These are phyloP conservation scores for Alligator sinensis DNA, from an alignment of 2,113 vertebrate species.

Conservation along the genomic window DNA sequence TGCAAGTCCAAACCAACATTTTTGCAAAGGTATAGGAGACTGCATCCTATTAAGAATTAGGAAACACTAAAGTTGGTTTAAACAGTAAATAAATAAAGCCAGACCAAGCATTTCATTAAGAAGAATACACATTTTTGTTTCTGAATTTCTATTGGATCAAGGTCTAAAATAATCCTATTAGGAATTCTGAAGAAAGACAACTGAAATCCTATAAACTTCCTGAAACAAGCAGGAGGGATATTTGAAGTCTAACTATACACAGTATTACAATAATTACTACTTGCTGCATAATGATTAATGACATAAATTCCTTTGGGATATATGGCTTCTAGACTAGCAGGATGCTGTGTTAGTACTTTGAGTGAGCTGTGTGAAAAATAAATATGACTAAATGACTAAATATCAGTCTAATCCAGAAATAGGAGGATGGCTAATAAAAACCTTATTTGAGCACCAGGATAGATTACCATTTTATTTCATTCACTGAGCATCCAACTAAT, in stretches of 20 bases:
- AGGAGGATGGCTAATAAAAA: slow-evolving; percentile 25
- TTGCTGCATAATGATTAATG: slow-evolving; percentile 6
- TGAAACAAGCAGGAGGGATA: neutral
- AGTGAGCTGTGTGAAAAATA: neutral
- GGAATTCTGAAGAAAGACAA: neutral
- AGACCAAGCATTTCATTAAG: slow-evolving; percentile 28
- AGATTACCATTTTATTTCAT: slow-evolving; percentile 17
- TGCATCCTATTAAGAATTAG: slow-evolving; percentile 31
- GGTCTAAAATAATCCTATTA: neutral
- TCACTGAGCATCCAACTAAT: slow-evolving; percentile 23
- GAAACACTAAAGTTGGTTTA: neutral
- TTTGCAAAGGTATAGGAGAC: slow-evolving; percentile 41
- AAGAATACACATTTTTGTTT: slow-evolving; percentile 50
- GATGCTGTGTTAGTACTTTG: neutral
- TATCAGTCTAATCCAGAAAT: neutral
- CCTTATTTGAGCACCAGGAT: neutral
- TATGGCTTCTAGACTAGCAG: neutral
- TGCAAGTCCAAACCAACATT: neutral
- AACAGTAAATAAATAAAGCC: slow-evolving; percentile 4
- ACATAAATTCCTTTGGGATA: slow-evolving; percentile 7
- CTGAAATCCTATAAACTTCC: neutral
- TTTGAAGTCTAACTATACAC: slow-evolving; percentile 2
- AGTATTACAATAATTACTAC: slow-evolving; percentile 8
- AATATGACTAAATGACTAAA: neutral
- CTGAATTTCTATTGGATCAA: slow-evolving; percentile 20